Base-by-base conservation (phyloP, 2,888 invertebrate species). In the Mystacides longicornis region DNA sequence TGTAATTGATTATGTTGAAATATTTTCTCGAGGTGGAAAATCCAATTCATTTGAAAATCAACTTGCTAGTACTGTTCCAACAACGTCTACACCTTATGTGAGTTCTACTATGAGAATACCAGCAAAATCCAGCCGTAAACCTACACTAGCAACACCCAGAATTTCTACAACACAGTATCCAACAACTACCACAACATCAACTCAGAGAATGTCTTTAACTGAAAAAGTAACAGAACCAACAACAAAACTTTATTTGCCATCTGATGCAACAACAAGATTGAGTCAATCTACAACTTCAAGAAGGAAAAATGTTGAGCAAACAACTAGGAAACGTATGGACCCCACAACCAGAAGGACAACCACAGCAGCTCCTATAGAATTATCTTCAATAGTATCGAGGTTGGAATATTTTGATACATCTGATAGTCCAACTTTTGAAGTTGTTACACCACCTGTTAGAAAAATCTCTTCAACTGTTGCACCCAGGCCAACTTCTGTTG, bases 401-500 rank as follows among this genome's bases (percentile, higher is more conserved):
- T 16, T 37, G 14, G 16, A 37, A 14, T 37, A 37, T 16, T 37
- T 37, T 37, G 37, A 37, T 37, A 37, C 16, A 7, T 14, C 3
- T n/a, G n/a, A 37, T 4, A 37, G 37, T 37, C 37, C 37, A 14
- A n/a, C 37, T 37, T n/a, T n/a, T n/a, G n/a, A n/a, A n/a, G 3
- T 37, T n/a, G 7, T 14, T 37, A 37, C 37, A n/a, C 37, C 37
- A 3, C 4, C 45, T 11, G 16, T 14, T 7, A 19, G 45, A 19
- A 14, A 11, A 5, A 56, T 23, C 16, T 9, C 19, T 49, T 48
- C 51, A 22, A 46, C 37, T 4, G 23, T 37, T 18, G 31, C 33
- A 47, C 23, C 46, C 1, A 21, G 45, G 9, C n/a, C 20, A 23
- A 48, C 49, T 16, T 4, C 7, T 16, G 59, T 50, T 61, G 54